Percentiles rank a stretch among this genome's conserved stretches.
phyloP scores from a whole-genome alignment of 2,888 invertebrate species.

The Hypselothyrea guttata region DNA sequence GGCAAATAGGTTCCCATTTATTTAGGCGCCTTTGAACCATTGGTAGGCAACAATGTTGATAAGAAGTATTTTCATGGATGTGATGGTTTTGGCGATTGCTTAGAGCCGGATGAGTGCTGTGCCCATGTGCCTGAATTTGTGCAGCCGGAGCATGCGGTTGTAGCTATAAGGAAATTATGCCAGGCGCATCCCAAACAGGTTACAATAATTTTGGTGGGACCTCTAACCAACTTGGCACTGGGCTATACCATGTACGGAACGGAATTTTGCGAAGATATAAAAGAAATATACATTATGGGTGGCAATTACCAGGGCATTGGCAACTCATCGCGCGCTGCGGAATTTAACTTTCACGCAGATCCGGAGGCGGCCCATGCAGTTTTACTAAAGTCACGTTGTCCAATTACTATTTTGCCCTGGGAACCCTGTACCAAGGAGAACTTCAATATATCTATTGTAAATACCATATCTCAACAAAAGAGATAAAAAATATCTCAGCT shows the following conservation, averaged over 20 bases:
- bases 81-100: slow-evolving; percentile 89
- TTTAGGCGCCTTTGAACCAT: slow-evolving; percentile 84
- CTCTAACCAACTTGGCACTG: slow-evolving; percentile 91
- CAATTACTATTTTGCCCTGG: slow-evolving; percentile 87
- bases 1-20: slow-evolving; percentile 87
- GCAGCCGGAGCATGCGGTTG: slow-evolving; percentile 84
- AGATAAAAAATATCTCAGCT: not conserved
- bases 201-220: slow-evolving; percentile 86
- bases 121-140: slow-evolving; percentile 80
- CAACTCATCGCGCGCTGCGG: slow-evolving; percentile 85
- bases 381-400: slow-evolving; percentile 84
- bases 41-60: slow-evolving; percentile 81
- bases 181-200: slow-evolving; percentile 84
- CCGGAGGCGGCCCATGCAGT: slow-evolving; percentile 90
- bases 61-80: slow-evolving; percentile 84
- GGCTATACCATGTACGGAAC: slow-evolving; percentile 87
- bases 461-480: slow-evolving; percentile 12
- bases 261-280: slow-evolving; percentile 85
- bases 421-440: slow-evolving; percentile 84
- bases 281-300: slow-evolving; percentile 89
- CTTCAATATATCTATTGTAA: slow-evolving; percentile 77
- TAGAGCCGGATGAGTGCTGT: slow-evolving; percentile 64
- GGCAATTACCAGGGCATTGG: slow-evolving; percentile 87
- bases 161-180: slow-evolving; percentile 85
- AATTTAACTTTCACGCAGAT: slow-evolving; percentile 90